These are phyloP conservation scores for Cyaniris semiargus DNA, from an alignment of 2,888 invertebrate genomes.

Conservation along the genomic window DNA sequence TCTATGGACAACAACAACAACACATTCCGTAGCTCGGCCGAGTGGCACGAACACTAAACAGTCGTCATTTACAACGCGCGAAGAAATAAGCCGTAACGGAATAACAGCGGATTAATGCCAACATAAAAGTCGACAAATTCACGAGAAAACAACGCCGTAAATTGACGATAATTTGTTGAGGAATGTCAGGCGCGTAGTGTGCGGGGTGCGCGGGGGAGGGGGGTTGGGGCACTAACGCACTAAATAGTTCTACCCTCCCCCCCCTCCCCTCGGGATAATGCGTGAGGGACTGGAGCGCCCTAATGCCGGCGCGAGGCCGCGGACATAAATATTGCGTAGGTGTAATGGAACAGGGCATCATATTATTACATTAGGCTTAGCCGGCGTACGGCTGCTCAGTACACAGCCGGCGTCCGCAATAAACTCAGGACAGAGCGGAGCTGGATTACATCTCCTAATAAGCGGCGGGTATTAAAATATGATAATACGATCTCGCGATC, in stretches of 20 bases:
- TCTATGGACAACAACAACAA: no score
- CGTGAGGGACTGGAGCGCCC: conserved; percentile 1
- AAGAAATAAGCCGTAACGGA: neutral
- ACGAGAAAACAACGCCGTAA: conserved; percentile 14
- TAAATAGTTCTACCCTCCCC: neutral
- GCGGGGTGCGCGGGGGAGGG: neutral
- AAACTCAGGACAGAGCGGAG: neutral
- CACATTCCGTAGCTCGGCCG: neutral
- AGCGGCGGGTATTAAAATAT: neutral
- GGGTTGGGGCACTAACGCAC: neutral
- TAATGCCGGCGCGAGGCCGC: conserved; percentile 2
- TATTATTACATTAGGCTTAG: conserved; percentile 14
- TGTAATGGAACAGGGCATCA: conserved; percentile 16
- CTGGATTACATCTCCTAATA: neutral
- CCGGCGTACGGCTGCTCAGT: neutral
- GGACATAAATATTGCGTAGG: conserved; percentile 10
- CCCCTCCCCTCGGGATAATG: neutral
- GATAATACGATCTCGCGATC: neutral
- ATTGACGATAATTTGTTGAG: conserved; percentile 16
- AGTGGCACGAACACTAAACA: neutral
- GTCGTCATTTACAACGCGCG: neutral
- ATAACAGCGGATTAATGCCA: neutral
- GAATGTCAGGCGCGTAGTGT: neutral
- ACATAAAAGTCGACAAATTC: conserved; percentile 15
- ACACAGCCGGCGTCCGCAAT: neutral